These are phyloP conservation scores for Atta colombica DNA, from an alignment of 1,140 invertebrate genomes.

Conservation along the genomic window DNA sequence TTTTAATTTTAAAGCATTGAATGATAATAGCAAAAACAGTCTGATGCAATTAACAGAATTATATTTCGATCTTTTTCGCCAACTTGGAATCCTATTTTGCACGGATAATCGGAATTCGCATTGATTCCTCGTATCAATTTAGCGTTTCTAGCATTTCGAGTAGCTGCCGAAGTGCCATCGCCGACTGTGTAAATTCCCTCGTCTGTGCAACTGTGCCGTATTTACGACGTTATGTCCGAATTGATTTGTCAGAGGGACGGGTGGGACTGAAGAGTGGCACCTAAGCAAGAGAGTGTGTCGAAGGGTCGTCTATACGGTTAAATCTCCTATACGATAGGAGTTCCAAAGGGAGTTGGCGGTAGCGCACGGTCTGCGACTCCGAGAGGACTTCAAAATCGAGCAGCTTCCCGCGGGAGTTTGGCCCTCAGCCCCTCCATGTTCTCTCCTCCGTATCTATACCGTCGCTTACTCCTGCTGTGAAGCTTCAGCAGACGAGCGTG, in stretches of 20 bases:
- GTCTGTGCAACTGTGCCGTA: conserved; percentile 75
- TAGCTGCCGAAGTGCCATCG: conserved; percentile 51
- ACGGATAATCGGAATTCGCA: conserved; percentile 5
- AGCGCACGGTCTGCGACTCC: conserved; percentile 70
- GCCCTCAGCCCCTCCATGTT: conserved; percentile 35
- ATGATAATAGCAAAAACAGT: not conserved
- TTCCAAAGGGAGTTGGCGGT: conserved; percentile 65
- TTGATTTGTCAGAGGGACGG: conserved; percentile 82
- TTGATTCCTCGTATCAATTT: conserved; percentile 35
- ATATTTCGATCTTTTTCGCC: not conserved
- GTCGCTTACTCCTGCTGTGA: not conserved
- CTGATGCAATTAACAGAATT: conserved; percentile 1
- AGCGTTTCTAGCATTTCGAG: conserved; percentile 33
- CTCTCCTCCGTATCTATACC: not conserved
- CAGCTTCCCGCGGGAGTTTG: conserved; percentile 73
- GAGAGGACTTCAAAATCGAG: conserved; percentile 81
- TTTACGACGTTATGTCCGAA: conserved; percentile 84
- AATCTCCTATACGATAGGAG: conserved; percentile 58
- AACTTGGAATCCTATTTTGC: not conserved
- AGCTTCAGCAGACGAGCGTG: conserved; percentile 71
- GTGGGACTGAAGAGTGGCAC: conserved; percentile 44
- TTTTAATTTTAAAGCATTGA: conserved; percentile 25
- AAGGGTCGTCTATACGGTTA: conserved; percentile 58
- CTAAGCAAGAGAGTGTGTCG: conserved; percentile 51
- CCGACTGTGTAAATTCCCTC: conserved; percentile 73